Conservation (phyloP, 2,113 vertebrate genomes). For the Sinosuthora webbiana region DNA sequence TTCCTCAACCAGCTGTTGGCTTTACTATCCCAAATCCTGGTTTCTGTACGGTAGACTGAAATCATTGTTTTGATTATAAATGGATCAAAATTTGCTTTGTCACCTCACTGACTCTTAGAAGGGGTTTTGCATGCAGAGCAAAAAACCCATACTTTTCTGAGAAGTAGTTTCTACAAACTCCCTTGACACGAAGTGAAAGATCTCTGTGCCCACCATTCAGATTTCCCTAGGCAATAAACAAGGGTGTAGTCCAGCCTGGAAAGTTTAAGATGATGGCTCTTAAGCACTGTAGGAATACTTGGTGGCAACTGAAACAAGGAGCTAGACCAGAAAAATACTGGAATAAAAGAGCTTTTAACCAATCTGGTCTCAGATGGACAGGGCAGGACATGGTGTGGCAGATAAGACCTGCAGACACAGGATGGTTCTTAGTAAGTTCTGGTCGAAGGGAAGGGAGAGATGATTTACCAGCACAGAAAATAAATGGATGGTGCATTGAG, state of each 20-base stretch:
- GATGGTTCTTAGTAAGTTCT: neutral
- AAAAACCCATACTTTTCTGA: neutral
- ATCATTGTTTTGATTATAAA: neutral
- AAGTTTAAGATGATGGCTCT: neutral
- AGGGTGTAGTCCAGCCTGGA: neutral
- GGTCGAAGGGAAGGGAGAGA: neutral
- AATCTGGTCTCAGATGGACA: neutral
- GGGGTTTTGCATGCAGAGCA: neutral
- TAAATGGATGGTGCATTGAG: constrained; percentile 34
- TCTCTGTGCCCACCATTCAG: neutral
- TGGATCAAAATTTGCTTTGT: neutral
- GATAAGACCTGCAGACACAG: neutral
- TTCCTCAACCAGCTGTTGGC: neutral
- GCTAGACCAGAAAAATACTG: neutral
- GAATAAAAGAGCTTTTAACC: neutral
- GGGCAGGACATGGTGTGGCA: neutral
- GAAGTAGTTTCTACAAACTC: neutral
- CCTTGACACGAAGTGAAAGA: neutral
- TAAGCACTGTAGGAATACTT: neutral
- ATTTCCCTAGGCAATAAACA: neutral
- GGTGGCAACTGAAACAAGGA: neutral
- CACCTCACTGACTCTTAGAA: neutral
- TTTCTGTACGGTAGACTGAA: neutral
- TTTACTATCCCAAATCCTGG: constrained; percentile 13
- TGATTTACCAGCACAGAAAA: constrained; percentile 27